Percentiles rank a stretch among this genome's conserved stretches.
These are phyloP conservation scores for Amphiprion clarkii DNA, from an alignment of 2,797 vertebrate genomes.

Conservation along the genomic window DNA sequence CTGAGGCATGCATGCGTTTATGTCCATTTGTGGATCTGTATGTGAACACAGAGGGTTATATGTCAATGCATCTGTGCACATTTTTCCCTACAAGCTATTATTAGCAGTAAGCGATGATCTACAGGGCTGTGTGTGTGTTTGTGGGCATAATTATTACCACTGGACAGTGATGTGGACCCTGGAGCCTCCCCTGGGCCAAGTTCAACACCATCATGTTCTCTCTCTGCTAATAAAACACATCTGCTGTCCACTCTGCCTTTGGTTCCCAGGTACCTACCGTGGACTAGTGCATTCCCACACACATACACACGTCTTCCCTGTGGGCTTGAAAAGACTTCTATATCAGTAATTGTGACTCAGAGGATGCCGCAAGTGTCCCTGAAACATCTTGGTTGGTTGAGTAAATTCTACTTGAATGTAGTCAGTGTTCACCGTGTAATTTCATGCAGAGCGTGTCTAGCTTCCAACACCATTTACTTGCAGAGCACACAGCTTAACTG, in stretches of 20 bases:
- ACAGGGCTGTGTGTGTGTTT: conserved; percentile 19
- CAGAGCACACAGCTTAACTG: conserved; percentile 44
- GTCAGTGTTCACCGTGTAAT: conserved; percentile 26
- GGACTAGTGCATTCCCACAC: conserved; percentile 8
- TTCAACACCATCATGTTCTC: conserved; percentile 67
- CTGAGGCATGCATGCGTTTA: conserved; percentile 18
- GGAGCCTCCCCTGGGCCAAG: conserved; percentile 57
- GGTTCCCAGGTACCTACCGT: conserved; percentile 38
- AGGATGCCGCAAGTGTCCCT: conserved; percentile 39
- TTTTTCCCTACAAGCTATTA: conserved; percentile 42
- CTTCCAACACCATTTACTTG: conserved; percentile 47
- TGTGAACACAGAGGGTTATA: conserved; percentile 22
- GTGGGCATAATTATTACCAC: conserved; percentile 51
- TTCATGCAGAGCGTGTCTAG: conserved; percentile 45
- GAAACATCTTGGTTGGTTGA: conserved; percentile 41
- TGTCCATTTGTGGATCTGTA: conserved; percentile 18
- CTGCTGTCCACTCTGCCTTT: conserved; percentile 48
- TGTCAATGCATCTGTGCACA: conserved; percentile 36
- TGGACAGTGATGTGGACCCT: conserved; percentile 56
- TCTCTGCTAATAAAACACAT: conserved; percentile 58
- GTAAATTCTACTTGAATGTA: conserved; percentile 47
- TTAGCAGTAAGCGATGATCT: conserved; percentile 46
- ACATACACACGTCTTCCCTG: conserved; percentile 27
- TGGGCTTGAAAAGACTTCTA: conserved; percentile 38
- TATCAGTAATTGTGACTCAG: conserved; percentile 45